phyloP scores from a whole-genome alignment of 2,797 vertebrate genomes.

The Enoplosus armatus region DNA sequence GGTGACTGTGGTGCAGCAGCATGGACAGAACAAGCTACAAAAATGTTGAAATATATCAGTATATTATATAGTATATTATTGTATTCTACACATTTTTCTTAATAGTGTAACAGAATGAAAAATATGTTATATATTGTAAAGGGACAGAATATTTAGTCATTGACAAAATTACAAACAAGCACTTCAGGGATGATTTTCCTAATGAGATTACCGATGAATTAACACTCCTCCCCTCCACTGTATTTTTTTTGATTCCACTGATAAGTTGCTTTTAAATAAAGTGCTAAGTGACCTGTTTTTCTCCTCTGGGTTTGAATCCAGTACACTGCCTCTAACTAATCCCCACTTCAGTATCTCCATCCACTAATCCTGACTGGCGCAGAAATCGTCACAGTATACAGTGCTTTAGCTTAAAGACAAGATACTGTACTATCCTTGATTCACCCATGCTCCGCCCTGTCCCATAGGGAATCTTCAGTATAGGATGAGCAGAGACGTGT shows the following conservation, averaged over 20 bases:
- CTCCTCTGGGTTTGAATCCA: slow-evolving; percentile 61
- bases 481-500: slow-evolving; percentile 60
- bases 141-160: slow-evolving; percentile 8
- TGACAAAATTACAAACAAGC: slow-evolving; percentile 23
- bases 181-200: slow-evolving; percentile 21
- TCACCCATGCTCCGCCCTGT: slow-evolving; percentile 60
- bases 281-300: slow-evolving; percentile 67
- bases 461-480: slow-evolving; percentile 58
- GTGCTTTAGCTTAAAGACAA: slow-evolving; percentile 67
- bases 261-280: slow-evolving; percentile 69
- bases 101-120: neutral
- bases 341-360: slow-evolving; percentile 70
- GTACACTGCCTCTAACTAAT: slow-evolving; percentile 65
- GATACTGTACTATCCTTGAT: slow-evolving; percentile 41
- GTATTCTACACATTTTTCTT: neutral
- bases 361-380: slow-evolving; percentile 62
- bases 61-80: too few species aligned
- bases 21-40: neutral
- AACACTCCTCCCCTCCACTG: neutral
- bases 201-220: slow-evolving; percentile 37
- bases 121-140: neutral
- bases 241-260: slow-evolving; percentile 26
- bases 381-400: slow-evolving; percentile 56
- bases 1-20: neutral
- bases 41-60: neutral